Evolutionary conservation across 2,888 invertebrate genomes (phyloP).

Genomic region (Meliscaeva auricollis): DNA sequence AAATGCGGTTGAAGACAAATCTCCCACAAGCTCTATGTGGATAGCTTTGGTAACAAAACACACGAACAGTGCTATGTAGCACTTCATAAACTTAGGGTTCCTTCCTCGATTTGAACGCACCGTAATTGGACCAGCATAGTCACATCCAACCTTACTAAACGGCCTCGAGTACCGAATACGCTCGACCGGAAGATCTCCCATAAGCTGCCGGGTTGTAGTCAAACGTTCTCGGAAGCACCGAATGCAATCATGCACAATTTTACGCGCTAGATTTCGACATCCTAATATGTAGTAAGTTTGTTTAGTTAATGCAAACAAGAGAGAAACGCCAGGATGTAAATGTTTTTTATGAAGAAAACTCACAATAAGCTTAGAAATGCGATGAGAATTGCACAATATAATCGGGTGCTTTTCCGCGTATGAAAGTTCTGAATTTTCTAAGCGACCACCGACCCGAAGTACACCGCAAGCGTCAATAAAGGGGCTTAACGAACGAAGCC

Average conservation of each 20-base stretch:
- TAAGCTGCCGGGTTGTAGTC: slow-evolving; percentile 28
- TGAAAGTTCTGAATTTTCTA: slow-evolving; percentile 31
- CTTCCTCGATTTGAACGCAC: neutral
- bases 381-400: slow-evolving; percentile 31
- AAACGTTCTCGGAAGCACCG: slow-evolving; percentile 38
- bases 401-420: slow-evolving; percentile 47
- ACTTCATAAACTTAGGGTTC: slow-evolving; percentile 29
- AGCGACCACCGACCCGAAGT: slow-evolving; percentile 45
- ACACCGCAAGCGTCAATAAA: slow-evolving; percentile 29
- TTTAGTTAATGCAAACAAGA: neutral
- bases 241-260: slow-evolving; percentile 43
- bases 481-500: neutral
- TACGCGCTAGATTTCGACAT: slow-evolving; percentile 33
- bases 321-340: slow-evolving; percentile 13
- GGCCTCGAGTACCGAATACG: slow-evolving; percentile 42
- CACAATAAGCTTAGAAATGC: neutral
- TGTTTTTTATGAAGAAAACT: slow-evolving; percentile 2
- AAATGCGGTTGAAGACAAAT: slow-evolving; percentile 35
- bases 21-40: slow-evolving; percentile 45
- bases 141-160: slow-evolving; percentile 48
- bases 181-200: slow-evolving; percentile 44
- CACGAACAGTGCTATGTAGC: slow-evolving; percentile 48
- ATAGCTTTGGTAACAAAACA: slow-evolving; percentile 56
- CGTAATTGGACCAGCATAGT: slow-evolving; percentile 35
- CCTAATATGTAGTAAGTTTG: slow-evolving; percentile 39